Conservation (phyloP, 2,797 vertebrate species). For the Halcyon leucocephala region DNA sequence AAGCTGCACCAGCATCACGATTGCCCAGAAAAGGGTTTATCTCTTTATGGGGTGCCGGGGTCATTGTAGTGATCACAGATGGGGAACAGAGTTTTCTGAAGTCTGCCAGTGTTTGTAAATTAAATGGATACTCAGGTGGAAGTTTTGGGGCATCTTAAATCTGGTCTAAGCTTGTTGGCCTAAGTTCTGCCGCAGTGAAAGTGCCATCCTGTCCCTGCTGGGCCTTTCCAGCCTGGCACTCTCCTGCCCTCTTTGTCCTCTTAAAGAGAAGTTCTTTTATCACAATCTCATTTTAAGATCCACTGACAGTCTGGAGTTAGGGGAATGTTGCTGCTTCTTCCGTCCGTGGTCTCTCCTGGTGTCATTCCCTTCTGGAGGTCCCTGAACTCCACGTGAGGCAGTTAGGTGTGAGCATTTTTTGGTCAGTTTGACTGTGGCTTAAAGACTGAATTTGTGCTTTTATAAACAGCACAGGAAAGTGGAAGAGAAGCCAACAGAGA, state of each 20-base stretch:
- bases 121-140: background rate
- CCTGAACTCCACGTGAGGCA: background rate
- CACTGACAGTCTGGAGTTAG: background rate
- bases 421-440: background rate
- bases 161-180: background rate
- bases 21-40: background rate
- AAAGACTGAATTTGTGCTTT: background rate
- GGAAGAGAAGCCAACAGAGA: background rate
- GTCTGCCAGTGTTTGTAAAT: background rate
- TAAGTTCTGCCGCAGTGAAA: background rate
- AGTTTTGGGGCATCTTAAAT: background rate
- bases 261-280: background rate
- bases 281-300: background rate
- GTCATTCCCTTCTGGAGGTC: background rate
- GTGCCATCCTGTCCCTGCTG: background rate
- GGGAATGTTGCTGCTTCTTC: background rate
- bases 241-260: background rate
- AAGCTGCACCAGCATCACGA: background rate
- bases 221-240: background rate
- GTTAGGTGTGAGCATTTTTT: background rate
- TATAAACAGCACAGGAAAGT: background rate
- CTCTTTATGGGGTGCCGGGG: background rate
- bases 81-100: background rate
- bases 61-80: accelerated
- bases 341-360: background rate